Evolutionary conservation across 2,797 vertebrate genomes (phyloP), one percentile per base, ranked within the genome.

Genomic region (Leptoclinus maculatus): DNA sequence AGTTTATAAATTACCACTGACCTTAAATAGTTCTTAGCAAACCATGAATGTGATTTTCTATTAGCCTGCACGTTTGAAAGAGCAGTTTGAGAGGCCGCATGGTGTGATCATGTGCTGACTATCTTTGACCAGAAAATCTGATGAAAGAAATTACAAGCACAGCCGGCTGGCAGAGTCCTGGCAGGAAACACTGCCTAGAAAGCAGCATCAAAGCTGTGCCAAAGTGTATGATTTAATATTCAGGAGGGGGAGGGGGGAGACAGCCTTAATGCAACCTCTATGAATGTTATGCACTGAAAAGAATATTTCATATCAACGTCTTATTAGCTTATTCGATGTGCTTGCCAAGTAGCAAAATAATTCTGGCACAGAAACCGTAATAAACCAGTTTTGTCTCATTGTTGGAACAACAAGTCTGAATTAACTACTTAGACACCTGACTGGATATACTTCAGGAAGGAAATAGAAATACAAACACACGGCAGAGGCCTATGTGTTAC

Each of bases 111-210:
- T 65, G 21, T 45, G 60, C 25, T 16, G 6, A 16, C 41, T 51
- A 19, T n/a, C 8, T 54, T 64, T 49, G 49, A 76, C 38, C 43
- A 83, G 25, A 71, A 66, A 23, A 72, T 73, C 57, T 27, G 13
- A 84, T 72, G 39, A 69, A 59, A 60, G 23, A 66, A 60, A 64
- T 63, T 17, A 74, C 66, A 66, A 74, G 54, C 43, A 70, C 0
- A 56, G 60, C 72, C 75, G 85, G 68, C 45, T 83, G 75, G 66
- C 53, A 0, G 17, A 43, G 67, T 56, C 58, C 53, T 23, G 32
- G 51, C 23, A 77, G 64, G 58, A 83, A 85, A 57, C 47, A 64
- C 1, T 58, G 49, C 70, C 76, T 80, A 38, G 71, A 51, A 82
- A 76, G 62, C 51, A 45, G 70, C 69, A n/a, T 69, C 72, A 72